Evolutionary conservation across 2,797 vertebrate genomes (phyloP), one percentile per base, ranked within the genome.

Genomic region (Staurois parvus): DNA sequence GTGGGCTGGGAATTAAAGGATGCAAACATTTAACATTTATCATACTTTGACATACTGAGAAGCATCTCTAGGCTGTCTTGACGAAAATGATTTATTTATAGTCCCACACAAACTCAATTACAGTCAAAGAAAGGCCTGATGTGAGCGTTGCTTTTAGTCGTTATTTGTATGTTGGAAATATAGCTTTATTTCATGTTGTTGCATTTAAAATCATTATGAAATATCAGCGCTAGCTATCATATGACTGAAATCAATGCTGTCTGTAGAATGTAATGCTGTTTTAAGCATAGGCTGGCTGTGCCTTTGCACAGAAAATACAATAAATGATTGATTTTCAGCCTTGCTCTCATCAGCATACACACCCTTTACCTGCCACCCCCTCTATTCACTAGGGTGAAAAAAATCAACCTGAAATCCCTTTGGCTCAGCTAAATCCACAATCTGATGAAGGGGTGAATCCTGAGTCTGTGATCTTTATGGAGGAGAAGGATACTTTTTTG

Each of bases 51-150:
- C 83, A 84, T 84, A 84, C 62, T 84, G 68, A 32, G 72, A 72
- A 79, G 34, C 68, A 84, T 79, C 83, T 84, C 75, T 67, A 64
- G 52, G 78, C 68, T 84, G 67, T 79, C 75, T 79, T 84, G 75
- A 85, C 72, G 70, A 75, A 79, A 76, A 85, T 79, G 40, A 75
- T 85, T 85, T 79, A 85, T 85, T 85, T 74, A 80, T 79, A 85
- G 73, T 85, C 32, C 28, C 56, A 56, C 59, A 67, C 56, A 85
- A 79, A 79, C 78, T 79, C 83, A 84, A 85, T 85, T 79, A 79
- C 40, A 80, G 80, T 79, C 78, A 79, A 85, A 85, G 84, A 80
- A 74, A 75, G 52, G 67, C 37, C 76, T 79, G 84, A 68, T 85
- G 72, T 52, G 72, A 76, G 72, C 34, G 67, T 85, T 84, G 72